These are phyloP conservation scores for Aproaerema taeniolella DNA, from an alignment of 2,888 invertebrate genomes.

Conservation along the genomic window DNA sequence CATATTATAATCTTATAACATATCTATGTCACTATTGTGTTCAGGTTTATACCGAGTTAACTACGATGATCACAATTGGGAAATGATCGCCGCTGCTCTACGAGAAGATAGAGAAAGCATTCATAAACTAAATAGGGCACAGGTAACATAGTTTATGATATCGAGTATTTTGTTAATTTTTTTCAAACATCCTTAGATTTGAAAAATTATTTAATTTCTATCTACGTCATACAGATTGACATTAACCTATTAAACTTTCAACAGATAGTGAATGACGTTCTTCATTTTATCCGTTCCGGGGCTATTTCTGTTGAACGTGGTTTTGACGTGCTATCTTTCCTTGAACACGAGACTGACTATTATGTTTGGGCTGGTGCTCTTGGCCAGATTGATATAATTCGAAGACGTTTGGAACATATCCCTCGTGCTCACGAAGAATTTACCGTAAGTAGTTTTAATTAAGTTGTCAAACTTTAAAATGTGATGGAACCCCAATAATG, in stretches of 20 bases:
- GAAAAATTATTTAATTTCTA: background rate
- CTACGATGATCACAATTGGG: conserved; percentile 79
- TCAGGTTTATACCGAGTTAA: conserved; percentile 83
- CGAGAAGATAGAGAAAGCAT: conserved; percentile 63
- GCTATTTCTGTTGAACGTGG: conserved; percentile 72
- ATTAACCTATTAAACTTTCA: too few relatives aligned
- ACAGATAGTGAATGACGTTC: conserved; percentile 85
- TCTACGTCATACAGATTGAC: too few relatives aligned
- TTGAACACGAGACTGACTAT: conserved; percentile 82
- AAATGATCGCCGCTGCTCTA: conserved; percentile 63
- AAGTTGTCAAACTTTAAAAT: background rate
- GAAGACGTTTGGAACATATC: conserved; percentile 50
- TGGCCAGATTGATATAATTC: conserved; percentile 70
- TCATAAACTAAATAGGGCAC: conserved; percentile 84
- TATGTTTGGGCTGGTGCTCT: conserved; percentile 86
- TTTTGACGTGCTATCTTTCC: conserved; percentile 81
- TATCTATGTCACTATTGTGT: too few relatives aligned
- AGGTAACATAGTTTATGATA: conserved; percentile 60
- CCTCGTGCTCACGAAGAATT: conserved; percentile 43
- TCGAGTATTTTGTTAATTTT: conserved; percentile 1
- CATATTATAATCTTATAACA: too few relatives aligned
- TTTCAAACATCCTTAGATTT: conserved; percentile 2
- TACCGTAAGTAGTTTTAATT: conserved; percentile 43
- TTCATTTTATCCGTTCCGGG: conserved; percentile 81
- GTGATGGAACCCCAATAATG: background rate